phyloP scores from a whole-genome alignment of 2,113 vertebrate genomes.

The Lophius piscatorius region DNA sequence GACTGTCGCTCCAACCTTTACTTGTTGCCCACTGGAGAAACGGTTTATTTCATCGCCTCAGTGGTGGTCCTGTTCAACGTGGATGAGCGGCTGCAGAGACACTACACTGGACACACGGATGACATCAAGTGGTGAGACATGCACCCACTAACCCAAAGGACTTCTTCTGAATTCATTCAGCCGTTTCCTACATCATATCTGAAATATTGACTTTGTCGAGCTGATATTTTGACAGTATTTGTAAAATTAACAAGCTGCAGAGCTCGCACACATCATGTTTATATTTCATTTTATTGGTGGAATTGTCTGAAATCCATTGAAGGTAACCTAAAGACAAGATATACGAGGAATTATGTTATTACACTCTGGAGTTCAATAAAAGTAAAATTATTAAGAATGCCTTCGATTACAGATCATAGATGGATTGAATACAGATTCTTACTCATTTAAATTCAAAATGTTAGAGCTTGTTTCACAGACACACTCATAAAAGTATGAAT shows the following conservation, averaged over 20 bases:
- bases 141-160: not conserved
- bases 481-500: slow-evolving; percentile 20
- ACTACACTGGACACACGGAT: slow-evolving; percentile 94
- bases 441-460: slow-evolving; percentile 25
- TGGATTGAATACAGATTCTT: slow-evolving; percentile 1
- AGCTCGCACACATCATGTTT: too few species aligned
- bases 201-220: not conserved
- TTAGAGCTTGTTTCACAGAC: slow-evolving; percentile 16
- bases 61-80: slow-evolving; percentile 96
- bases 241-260: too few species aligned
- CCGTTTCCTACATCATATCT: not conserved
- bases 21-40: slow-evolving; percentile 96
- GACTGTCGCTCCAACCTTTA: slow-evolving; percentile 98
- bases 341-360: slow-evolving; percentile 5
- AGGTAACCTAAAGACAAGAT: too few species aligned
- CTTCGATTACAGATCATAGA: slow-evolving; percentile 28
- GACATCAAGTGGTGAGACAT: slow-evolving; percentile 95
- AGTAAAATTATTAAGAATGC: slow-evolving; percentile 13
- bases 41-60: slow-evolving; percentile 95
- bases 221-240: not conserved
- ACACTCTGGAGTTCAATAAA: slow-evolving; percentile 21
- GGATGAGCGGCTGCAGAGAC: slow-evolving; percentile 94
- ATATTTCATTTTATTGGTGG: too few species aligned
- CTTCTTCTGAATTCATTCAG: too few species aligned
- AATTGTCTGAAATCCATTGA: not conserved